Conservation (phyloP, 2,797 vertebrate genomes). For the Todus mexicanus region DNA sequence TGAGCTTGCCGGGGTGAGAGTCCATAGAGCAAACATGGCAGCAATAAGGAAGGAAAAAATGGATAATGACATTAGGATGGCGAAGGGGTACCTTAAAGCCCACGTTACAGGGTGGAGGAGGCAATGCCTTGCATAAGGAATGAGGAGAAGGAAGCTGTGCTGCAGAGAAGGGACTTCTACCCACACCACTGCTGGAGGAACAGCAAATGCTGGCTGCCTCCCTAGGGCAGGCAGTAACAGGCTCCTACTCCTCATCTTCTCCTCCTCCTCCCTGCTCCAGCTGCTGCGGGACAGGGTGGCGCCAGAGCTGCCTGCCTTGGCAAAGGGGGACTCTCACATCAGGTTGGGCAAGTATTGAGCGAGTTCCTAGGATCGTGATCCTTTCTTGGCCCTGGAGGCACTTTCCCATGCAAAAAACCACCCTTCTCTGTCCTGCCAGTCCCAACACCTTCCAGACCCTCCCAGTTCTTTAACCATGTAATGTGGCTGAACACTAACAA, state of each 20-base stretch:
- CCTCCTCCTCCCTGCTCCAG: neutral
- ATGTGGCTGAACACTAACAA: neutral
- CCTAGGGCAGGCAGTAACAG: constrained; percentile 15
- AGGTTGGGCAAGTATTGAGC: constrained; percentile 14
- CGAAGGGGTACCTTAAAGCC: neutral
- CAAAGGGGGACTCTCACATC: constrained; percentile 12
- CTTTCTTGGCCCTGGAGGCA: constrained; percentile 37
- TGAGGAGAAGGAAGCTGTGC: neutral
- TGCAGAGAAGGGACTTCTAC: neutral
- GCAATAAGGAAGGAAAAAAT: neutral
- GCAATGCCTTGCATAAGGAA: neutral
- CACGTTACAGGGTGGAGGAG: neutral
- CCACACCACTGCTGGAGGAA: neutral
- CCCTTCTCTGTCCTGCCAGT: neutral
- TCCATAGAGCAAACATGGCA: neutral
- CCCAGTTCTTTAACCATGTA: neutral
- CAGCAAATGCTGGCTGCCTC: neutral
- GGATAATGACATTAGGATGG: neutral
- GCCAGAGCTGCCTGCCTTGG: constrained; percentile 21
- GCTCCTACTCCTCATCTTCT: neutral
- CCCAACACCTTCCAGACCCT: constrained; percentile 14
- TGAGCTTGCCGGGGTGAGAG: neutral
- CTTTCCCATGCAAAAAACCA: constrained; percentile 40
- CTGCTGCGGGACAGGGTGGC: constrained; percentile 23
- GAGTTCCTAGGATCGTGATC: constrained; percentile 13